These are phyloP conservation scores for Fukomys damarensis DNA, from an alignment of 2,113 vertebrate species.

Conservation along the genomic window DNA sequence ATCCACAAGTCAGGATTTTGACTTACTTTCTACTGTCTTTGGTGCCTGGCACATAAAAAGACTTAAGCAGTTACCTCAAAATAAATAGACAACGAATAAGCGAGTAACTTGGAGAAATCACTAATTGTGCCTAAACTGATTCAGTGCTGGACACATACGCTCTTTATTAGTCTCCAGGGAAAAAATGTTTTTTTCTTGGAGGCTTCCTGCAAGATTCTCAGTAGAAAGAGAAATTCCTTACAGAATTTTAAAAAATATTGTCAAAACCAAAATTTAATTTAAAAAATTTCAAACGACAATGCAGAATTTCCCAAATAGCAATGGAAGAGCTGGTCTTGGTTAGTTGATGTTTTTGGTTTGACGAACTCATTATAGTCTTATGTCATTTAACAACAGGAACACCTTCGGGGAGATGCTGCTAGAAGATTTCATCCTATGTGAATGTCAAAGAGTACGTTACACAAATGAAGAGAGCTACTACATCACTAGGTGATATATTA, in stretches of 20 bases:
- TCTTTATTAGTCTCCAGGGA: neutral
- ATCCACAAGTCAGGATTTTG: neutral
- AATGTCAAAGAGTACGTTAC: neutral
- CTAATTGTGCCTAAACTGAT: neutral
- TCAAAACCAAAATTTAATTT: neutral
- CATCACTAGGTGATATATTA: neutral
- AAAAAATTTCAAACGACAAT: neutral
- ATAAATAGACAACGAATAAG: neutral
- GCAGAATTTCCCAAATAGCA: neutral
- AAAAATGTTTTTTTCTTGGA: neutral
- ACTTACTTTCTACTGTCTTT: neutral
- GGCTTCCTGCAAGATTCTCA: neutral
- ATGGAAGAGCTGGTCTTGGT: neutral
- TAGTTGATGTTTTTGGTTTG: neutral
- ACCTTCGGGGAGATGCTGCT: neutral
- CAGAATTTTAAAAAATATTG: neutral
- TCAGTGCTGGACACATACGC: neutral
- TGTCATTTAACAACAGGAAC: neutral
- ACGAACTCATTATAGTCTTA: neutral
- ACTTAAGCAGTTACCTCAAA: neutral
- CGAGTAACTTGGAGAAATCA: neutral
- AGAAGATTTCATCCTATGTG: neutral
- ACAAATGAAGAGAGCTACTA: neutral
- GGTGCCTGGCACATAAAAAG: neutral
- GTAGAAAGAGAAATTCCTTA: neutral